Evolutionary conservation across 2,888 invertebrate species (phyloP), one percentile per base, ranked within the genome.

Genomic region (Meta bourneti): DNA sequence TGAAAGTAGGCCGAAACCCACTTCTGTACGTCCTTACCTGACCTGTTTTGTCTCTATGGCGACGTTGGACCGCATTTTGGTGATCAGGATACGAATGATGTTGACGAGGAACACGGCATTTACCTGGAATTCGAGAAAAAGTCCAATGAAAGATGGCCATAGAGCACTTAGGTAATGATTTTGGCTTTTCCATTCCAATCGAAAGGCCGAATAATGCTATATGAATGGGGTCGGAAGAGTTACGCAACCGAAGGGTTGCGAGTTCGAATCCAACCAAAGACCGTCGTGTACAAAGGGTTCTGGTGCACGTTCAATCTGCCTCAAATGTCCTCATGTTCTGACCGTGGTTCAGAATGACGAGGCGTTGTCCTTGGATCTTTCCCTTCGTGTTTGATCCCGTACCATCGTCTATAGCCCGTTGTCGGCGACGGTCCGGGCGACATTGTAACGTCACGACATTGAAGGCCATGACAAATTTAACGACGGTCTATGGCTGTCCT

Each of bases 41-140:
- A 92, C 72, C 88, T 93, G 91, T 34, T 86, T 93, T 51, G 72
- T 90, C 75, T 87, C 93, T 19, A 92, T 78, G 51, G 92, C 86
- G 9, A 83, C 74, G 61, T 77, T 90, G 7, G 71, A 89, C 13
- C 93, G 87, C 19, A 93, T 79, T 74, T 93, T 93, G 6, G 93
- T 93, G 52, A 93, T 79, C n/a, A 93, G 78, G 11, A 93, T 93
- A 1, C 93, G 92, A 13, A 93, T 89, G 69, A 93, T 93, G 80
- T 93, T 93, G 49, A 93, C 93, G n/a, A 93, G 91, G 70, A 93
- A 93, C 0, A 92, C 78, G 8, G 92, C 91, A 71, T 93, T 93
- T 13, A 93, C 85, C 93, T 93, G 77, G 16, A 61, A 16, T 16
- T 16, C 13, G 6, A 89, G 75, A 34, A 52, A 51, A 89, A 11